Evolutionary conservation across 2,113 vertebrate genomes (phyloP), one percentile per base, ranked within the genome.

Genomic region (Rana temporaria): DNA sequence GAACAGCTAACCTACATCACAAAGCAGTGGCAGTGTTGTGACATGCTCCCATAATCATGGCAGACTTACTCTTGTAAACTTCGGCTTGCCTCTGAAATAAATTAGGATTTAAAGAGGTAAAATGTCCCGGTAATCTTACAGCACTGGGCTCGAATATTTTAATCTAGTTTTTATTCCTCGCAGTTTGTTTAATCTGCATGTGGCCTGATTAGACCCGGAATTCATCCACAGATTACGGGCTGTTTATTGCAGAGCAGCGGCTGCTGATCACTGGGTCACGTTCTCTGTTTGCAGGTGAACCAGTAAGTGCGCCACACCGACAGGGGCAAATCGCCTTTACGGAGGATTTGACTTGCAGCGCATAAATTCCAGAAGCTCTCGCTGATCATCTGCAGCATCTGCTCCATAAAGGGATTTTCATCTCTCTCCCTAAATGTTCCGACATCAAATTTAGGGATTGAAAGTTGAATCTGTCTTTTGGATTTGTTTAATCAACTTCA

Each of bases 151-250:
- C 85, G 89, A 91, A 92, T 94, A 94, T 93, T 94, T 95, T 95
- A 93, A 94, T 93, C 93, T 91, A 91, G 91, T 93, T 93, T 94
- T 93, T 93, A 93, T 94, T 93, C 92, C 93, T 94, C 92, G 89
- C 93, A 90, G 94, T 93, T 95, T 92, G 92, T 95, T 93, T 97
- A 98, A 98, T 98, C 97, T 97, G 93, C 91, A 89, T 94, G 94
- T 97, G 97, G 94, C 97, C 96, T 97, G 95, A 96, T 97, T 97
- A 94, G 93, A 94, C 90, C 92, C 91, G 42, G 88, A 90, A 92
- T 93, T 93, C 92, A 92, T 93, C 93, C 91, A 90, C 93, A 94
- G 96, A 96, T 97, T 96, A 97, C 91, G 81, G 92, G 80, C 90
- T 94, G 92, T 94, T 96, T 94, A 96, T 94, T 94, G 93, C 92